phyloP scores from a whole-genome alignment of 2,797 vertebrate genomes.

The Numenius phaeopus region DNA sequence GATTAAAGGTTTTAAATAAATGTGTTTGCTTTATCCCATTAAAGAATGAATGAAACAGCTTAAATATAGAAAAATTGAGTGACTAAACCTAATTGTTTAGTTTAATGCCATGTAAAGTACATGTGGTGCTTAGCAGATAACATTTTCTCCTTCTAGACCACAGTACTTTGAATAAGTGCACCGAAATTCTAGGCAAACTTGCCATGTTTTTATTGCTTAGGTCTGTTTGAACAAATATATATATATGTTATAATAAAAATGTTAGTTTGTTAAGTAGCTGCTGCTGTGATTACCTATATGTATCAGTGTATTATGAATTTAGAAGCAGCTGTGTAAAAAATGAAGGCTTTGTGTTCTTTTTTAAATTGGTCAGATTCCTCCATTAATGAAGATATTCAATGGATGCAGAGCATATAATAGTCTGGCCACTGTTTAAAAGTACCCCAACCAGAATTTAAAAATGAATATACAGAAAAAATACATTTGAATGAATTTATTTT shows the following conservation, averaged over 20 bases:
- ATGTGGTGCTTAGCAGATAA: background rate
- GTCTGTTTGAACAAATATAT: background rate
- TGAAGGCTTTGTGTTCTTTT: background rate
- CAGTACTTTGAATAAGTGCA: background rate
- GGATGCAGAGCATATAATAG: background rate
- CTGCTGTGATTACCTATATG: background rate
- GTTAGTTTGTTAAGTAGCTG: background rate
- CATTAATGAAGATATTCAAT: background rate
- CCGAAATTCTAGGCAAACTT: background rate
- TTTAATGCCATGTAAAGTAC: background rate
- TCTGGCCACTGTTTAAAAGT: background rate
- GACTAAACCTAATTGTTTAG: background rate
- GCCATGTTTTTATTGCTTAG: background rate
- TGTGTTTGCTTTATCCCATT: background rate
- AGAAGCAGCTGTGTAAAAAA: background rate
- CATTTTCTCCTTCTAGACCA: background rate
- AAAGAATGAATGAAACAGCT: background rate
- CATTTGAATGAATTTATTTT: background rate
- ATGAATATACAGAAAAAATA: background rate
- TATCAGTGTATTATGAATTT: background rate
- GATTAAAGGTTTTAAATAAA: slow-evolving; percentile 23
- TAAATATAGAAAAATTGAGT: background rate
- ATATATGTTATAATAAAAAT: background rate
- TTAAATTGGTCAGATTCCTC: background rate
- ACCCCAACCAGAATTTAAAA: background rate